A percentile compares a stretch with the other conserved stretches of the same genome.
These are phyloP conservation scores for Mustelus asterias DNA, from an alignment of 2,113 vertebrate genomes.

Conservation along the genomic window DNA sequence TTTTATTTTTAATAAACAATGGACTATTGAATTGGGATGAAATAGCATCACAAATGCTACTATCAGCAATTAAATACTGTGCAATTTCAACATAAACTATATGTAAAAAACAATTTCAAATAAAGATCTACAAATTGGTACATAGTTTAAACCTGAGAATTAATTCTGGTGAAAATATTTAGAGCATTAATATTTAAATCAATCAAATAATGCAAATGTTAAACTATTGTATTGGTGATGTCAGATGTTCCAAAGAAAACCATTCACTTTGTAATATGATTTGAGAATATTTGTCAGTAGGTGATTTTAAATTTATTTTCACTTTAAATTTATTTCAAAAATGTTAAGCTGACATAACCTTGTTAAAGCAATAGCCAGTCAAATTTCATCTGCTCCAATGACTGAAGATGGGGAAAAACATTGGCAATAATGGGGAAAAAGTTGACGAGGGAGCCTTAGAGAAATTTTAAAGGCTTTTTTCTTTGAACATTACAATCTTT, in stretches of 20 bases:
- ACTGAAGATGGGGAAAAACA: neutral
- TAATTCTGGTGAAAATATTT: neutral
- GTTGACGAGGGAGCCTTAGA: neutral
- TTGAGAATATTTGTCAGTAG: neutral
- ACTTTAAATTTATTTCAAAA: neutral
- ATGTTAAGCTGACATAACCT: neutral
- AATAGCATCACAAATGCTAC: too few relatives aligned
- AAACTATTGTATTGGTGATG: too few relatives aligned
- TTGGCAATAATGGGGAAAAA: neutral
- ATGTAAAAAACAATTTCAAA: neutral
- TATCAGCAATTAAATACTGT: too few relatives aligned
- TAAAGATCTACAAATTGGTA: neutral
- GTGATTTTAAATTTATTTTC: neutral
- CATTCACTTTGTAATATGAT: neutral
- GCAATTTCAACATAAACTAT: too few relatives aligned
- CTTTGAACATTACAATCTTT: neutral
- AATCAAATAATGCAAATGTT: neutral
- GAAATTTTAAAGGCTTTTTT: neutral
- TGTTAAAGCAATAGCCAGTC: too few relatives aligned
- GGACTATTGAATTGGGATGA: too few relatives aligned
- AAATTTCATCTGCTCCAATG: too few relatives aligned
- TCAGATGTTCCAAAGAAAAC: neutral
- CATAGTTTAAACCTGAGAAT: neutral
- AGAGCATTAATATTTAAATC: neutral
- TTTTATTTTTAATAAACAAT: too few relatives aligned